Percentiles rank a stretch among this genome's conserved stretches.
Evolutionary conservation across 2,888 invertebrate species (phyloP).

Genomic region (Pseudoips prasinana): DNA sequence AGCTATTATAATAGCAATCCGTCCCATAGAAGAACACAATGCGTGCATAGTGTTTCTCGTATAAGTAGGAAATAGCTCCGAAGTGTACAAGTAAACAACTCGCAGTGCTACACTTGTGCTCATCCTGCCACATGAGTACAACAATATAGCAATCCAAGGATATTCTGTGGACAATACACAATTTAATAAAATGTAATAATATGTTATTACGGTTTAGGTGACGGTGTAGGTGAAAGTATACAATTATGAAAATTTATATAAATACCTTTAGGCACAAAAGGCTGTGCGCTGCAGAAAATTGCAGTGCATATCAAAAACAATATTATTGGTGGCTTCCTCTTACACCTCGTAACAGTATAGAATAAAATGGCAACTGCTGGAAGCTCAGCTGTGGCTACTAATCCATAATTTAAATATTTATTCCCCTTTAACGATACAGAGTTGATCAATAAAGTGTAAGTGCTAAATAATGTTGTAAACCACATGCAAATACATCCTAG

Average conservation of each 20-base stretch:
- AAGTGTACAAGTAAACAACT: constrained; percentile 45
- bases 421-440: constrained; percentile 87
- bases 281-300: constrained; percentile 19
- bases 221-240: too few relatives aligned
- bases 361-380: constrained; percentile 80
- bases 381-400: constrained; percentile 79
- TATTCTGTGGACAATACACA: constrained; percentile 7
- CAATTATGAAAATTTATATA: too few relatives aligned
- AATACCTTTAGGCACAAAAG: constrained; percentile 23
- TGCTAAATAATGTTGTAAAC: constrained; percentile 63
- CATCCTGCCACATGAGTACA: constrained; percentile 38
- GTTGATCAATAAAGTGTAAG: constrained; percentile 85
- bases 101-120: constrained; percentile 36
- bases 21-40: constrained; percentile 46
- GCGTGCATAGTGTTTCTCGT: constrained; percentile 50
- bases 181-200: not conserved
- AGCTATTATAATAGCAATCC: constrained; percentile 43
- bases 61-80: constrained; percentile 51
- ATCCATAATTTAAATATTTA: constrained; percentile 87
- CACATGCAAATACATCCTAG: constrained; percentile 51
- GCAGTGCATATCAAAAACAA: constrained; percentile 19
- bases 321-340: constrained; percentile 67
- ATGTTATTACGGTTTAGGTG: not conserved
- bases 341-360: constrained; percentile 71
- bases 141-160: constrained; percentile 27